These are phyloP conservation scores for Manduca sexta DNA, from an alignment of 1,140 invertebrate genomes.

Conservation along the genomic window DNA sequence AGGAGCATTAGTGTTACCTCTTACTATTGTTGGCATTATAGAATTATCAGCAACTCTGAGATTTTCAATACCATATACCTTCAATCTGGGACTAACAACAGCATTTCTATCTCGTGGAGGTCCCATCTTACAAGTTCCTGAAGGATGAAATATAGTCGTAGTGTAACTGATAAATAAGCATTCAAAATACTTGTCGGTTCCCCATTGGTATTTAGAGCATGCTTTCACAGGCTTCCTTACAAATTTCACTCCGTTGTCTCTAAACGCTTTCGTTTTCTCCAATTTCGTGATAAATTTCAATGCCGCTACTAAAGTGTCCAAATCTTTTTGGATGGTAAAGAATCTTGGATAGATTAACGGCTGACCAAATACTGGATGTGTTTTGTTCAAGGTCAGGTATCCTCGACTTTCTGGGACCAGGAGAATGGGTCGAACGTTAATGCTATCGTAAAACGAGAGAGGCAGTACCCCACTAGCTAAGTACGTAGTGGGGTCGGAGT, in stretches of 20 bases:
- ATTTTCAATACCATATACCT: constrained; percentile 78
- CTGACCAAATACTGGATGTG: constrained; percentile 78
- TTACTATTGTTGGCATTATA: constrained; percentile 77
- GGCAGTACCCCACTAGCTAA: constrained; percentile 41
- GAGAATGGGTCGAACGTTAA: constrained; percentile 73
- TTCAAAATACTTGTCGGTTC: constrained; percentile 79
- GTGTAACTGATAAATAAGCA: constrained; percentile 80
- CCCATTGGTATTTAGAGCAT: constrained; percentile 75
- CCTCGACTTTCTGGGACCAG: constrained; percentile 81
- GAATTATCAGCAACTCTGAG: constrained; percentile 83
- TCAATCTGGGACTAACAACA: constrained; percentile 79
- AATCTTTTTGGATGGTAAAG: constrained; percentile 76
- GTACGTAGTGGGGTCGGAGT: constrained; percentile 30
- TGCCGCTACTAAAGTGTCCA: constrained; percentile 76
- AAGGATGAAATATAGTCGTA: constrained; percentile 83
- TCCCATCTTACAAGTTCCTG: constrained; percentile 90
- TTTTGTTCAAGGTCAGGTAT: constrained; percentile 76
- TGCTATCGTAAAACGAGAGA: constrained; percentile 62
- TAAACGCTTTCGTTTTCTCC: constrained; percentile 73
- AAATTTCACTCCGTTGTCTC: constrained; percentile 71
- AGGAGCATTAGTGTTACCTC: constrained; percentile 79
- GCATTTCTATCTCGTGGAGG: constrained; percentile 75
- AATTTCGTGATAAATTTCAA: constrained; percentile 72
- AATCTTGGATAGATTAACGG: constrained; percentile 88
- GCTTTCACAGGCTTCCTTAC: constrained; percentile 74